Evolutionary conservation across 2,888 invertebrate genomes (phyloP).

Genomic region (Galerucella nymphaeae): DNA sequence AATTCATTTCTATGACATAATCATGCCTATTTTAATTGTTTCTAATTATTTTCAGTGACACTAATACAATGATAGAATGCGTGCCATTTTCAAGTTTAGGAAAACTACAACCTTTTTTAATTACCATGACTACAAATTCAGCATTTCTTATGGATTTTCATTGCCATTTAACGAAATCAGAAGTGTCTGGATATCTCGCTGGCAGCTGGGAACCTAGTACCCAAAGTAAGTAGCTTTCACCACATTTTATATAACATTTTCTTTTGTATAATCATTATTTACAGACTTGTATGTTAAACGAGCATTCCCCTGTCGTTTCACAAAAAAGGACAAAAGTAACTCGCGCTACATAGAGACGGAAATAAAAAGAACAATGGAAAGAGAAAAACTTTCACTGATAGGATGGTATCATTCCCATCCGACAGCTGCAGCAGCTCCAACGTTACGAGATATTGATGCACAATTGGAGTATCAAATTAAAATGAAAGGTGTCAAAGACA

Average conservation of each 20-base stretch:
- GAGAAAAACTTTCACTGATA: conserved; percentile 82
- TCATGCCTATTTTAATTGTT: neutral
- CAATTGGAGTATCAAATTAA: conserved; percentile 95
- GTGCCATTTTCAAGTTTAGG: conserved; percentile 88
- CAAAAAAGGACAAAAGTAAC: conserved; percentile 81
- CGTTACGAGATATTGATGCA: conserved; percentile 87
- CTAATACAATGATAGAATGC: conserved; percentile 89
- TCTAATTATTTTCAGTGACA: conserved; percentile 74
- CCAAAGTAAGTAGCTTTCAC: conserved; percentile 78
- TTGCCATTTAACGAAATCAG: conserved; percentile 92
- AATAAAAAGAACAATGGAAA: conserved; percentile 86
- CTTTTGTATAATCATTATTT: conserved; percentile 51
- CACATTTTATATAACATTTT: conserved; percentile 14
- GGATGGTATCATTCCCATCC: conserved; percentile 99
- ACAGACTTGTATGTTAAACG: conserved; percentile 87
- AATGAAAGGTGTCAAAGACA: conserved; percentile 91
- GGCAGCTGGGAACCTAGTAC: conserved; percentile 95
- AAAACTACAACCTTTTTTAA: conserved; percentile 92
- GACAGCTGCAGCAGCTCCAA: conserved; percentile 87
- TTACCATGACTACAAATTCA: conserved; percentile 88
- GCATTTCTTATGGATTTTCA: conserved; percentile 91
- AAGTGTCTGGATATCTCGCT: conserved; percentile 95
- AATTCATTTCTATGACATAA: no score
- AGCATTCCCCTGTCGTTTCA: conserved; percentile 88
- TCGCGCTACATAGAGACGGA: conserved; percentile 82